A percentile compares a stretch with the other conserved stretches of the same genome.
Conservation (phyloP, 2,888 invertebrate species). For the Troides aeacus region DNA sequence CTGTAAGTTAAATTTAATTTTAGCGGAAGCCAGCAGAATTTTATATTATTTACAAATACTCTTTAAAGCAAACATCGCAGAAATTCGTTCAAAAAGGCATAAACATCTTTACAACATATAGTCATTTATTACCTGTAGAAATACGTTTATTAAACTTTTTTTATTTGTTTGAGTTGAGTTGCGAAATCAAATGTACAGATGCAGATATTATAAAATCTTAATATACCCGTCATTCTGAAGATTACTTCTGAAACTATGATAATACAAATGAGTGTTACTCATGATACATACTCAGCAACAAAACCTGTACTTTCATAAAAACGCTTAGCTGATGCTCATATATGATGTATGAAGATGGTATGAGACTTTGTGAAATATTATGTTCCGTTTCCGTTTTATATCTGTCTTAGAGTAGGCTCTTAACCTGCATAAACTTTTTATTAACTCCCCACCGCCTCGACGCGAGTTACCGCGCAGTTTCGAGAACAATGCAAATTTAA, state of each 20-base stretch:
- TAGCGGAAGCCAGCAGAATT: background rate
- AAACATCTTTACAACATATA: background rate
- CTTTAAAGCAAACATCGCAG: background rate
- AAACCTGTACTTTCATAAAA: background rate
- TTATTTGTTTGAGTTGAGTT: background rate
- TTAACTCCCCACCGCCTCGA: slow-evolving; percentile 15
- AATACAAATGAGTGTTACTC: background rate
- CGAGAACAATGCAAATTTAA: background rate
- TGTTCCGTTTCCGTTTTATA: slow-evolving; percentile 24
- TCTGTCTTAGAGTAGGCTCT: slow-evolving; percentile 27
- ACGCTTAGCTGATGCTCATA: slow-evolving; percentile 17
- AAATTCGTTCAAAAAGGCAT: background rate
- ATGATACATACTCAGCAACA: background rate
- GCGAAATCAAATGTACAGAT: background rate
- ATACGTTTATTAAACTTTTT: background rate
- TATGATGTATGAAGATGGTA: slow-evolving; percentile 20
- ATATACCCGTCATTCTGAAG: background rate
- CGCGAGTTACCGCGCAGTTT: slow-evolving; percentile 2
- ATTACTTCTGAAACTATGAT: background rate
- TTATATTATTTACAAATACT: background rate
- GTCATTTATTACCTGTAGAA: background rate
- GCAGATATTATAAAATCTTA: background rate
- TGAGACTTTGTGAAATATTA: slow-evolving; percentile 19
- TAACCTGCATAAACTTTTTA: slow-evolving; percentile 29
- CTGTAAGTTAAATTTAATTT: slow-evolving; percentile 9